phyloP scores from a whole-genome alignment of 53 echinoderm and acorn worm genomes.

The Luidia sarsii region DNA sequence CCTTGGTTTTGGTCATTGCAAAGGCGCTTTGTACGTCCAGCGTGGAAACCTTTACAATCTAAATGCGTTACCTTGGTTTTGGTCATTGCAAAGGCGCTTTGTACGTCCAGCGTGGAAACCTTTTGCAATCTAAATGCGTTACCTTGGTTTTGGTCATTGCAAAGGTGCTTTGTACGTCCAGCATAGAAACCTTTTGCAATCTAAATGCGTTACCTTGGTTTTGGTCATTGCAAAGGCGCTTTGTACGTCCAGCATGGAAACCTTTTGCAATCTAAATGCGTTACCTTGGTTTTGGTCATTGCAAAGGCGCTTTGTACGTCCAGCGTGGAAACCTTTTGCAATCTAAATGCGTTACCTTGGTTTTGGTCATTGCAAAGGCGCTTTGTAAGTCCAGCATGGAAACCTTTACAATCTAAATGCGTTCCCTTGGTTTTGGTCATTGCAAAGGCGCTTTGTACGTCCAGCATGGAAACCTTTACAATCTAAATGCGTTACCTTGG shows the following conservation, averaged over 20 bases:
- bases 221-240: slow-evolving; percentile 87
- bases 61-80: slow-evolving; percentile 86
- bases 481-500: slow-evolving; percentile 81
- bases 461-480: not conserved
- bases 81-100: slow-evolving; percentile 83
- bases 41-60: not conserved
- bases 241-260: not conserved
- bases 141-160: slow-evolving; percentile 94
- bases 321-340: not conserved
- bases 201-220: slow-evolving; percentile 83
- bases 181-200: not conserved
- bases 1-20: slow-evolving; percentile 91
- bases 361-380: slow-evolving; percentile 85
- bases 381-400: too few species aligned
- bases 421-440: slow-evolving; percentile 92
- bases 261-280: not conserved
- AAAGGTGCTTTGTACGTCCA: too few species aligned
- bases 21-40: too few species aligned
- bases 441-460: too few species aligned
- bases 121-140: not conserved
- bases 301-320: too few species aligned
- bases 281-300: slow-evolving; percentile 93
- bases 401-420: not conserved
- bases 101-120: not conserved
- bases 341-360: slow-evolving; percentile 81